Conservation (phyloP, 2,113 vertebrate genomes). For the Passer montanus region DNA sequence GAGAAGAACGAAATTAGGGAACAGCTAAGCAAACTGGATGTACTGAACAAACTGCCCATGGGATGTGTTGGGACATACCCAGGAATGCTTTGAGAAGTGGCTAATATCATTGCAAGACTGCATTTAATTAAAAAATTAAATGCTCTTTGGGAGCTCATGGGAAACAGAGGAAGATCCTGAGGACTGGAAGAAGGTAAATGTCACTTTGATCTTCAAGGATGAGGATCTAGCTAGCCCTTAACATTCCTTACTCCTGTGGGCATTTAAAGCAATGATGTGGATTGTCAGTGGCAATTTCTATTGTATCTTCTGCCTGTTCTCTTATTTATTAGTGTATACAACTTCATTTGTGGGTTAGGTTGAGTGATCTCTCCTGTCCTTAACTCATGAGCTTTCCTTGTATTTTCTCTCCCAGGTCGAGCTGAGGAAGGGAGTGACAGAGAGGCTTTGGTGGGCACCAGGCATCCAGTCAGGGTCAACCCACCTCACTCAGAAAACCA, state of each 20-base stretch:
- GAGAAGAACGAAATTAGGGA: background rate
- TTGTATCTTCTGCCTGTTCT: background rate
- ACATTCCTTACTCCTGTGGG: background rate
- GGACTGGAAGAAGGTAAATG: background rate
- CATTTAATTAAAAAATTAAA: background rate
- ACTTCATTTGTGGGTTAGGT: background rate
- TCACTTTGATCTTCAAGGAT: background rate
- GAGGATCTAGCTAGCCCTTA: background rate
- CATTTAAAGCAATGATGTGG: background rate
- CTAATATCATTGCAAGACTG: background rate
- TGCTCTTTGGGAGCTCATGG: background rate
- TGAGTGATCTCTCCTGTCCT: background rate
- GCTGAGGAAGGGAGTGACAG: background rate
- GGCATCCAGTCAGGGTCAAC: background rate
- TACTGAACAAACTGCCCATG: background rate
- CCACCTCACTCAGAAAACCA: background rate
- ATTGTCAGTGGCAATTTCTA: background rate
- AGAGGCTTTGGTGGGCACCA: background rate
- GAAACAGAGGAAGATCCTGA: background rate
- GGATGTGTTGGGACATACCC: background rate
- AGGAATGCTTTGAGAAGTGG: background rate
- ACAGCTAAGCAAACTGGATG: background rate
- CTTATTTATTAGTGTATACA: background rate
- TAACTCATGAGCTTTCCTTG: background rate
- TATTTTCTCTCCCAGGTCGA: background rate